Percentiles rank a stretch among this genome's conserved stretches.
phyloP scores from a whole-genome alignment of 2,113 vertebrate genomes.

The Oryzias melastigma region DNA sequence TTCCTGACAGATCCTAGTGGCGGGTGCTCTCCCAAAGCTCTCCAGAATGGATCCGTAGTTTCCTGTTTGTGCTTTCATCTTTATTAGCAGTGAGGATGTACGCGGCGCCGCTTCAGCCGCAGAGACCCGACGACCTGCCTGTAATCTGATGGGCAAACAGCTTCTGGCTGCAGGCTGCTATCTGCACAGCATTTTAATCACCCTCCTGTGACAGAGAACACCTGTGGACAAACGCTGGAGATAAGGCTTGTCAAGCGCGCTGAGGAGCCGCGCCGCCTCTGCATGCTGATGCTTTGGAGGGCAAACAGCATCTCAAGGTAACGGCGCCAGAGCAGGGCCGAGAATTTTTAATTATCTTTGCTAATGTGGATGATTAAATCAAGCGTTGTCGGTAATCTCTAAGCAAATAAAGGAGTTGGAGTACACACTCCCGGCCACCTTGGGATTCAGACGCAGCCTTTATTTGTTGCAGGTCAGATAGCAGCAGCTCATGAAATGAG shows the following conservation, averaged over 20 bases:
- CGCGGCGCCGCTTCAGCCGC: conserved; percentile 5
- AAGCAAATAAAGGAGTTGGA: conserved; percentile 6
- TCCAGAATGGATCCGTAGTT: no score
- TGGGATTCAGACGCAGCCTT: conserved; percentile 16
- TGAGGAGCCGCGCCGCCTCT: conserved; percentile 13
- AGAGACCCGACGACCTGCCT: conserved; percentile 25
- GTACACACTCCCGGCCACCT: background rate
- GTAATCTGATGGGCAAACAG: conserved; percentile 61
- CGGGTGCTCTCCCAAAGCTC: no score
- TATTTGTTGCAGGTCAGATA: conserved; percentile 36
- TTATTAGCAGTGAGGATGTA: conserved; percentile 20
- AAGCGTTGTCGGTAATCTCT: conserved; percentile 38
- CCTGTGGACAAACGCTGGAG: conserved; percentile 65
- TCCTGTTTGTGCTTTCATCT: conserved; percentile 1
- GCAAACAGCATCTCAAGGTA: conserved; percentile 29
- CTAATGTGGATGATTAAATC: conserved; percentile 60
- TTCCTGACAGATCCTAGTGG: no score
- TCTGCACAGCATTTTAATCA: conserved; percentile 60
- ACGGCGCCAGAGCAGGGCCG: conserved; percentile 21
- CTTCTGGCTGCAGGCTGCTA: conserved; percentile 39
- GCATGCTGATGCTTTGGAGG: conserved; percentile 56
- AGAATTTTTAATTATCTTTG: conserved; percentile 50
- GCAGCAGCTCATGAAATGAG: conserved; percentile 17
- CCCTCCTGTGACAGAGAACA: conserved; percentile 62
- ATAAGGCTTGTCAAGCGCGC: conserved; percentile 67